phyloP scores from a whole-genome alignment of 2,797 vertebrate genomes.

The Emydoidea blandingii region DNA sequence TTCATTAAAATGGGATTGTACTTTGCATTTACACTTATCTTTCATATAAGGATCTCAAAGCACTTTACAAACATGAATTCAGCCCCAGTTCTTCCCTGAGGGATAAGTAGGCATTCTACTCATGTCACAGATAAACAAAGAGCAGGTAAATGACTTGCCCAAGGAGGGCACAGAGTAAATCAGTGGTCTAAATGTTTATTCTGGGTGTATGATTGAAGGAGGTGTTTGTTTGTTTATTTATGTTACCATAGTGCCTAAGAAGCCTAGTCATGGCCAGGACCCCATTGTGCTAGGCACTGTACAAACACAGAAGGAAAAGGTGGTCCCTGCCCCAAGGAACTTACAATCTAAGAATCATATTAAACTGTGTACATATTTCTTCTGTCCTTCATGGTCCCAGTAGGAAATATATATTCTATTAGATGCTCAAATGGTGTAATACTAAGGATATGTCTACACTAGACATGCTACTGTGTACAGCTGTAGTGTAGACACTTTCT shows the following conservation, averaged over 20 bases:
- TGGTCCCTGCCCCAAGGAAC: too few species aligned
- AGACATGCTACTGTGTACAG: too few species aligned
- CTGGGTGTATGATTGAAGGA: neutral
- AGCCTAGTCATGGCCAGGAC: too few species aligned
- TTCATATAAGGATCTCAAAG: neutral
- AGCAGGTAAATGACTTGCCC: neutral
- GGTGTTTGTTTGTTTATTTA: too few species aligned
- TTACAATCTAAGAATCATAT: neutral
- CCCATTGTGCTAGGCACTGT: too few species aligned
- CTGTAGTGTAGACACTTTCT: too few species aligned
- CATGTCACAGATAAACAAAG: neutral
- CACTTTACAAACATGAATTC: neutral
- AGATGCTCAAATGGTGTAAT: neutral
- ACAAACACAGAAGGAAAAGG: too few species aligned
- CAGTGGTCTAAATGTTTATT: neutral
- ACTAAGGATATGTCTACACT: too few species aligned
- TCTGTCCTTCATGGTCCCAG: neutral
- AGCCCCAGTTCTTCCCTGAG: neutral
- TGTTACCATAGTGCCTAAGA: too few species aligned
- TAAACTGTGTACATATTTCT: neutral
- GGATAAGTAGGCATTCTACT: neutral
- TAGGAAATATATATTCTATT: neutral
- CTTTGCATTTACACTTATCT: neutral
- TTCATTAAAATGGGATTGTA: neutral
- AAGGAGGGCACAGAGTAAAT: neutral